These are phyloP conservation scores for Paraplagusia blochii DNA, from an alignment of 2,113 vertebrate species.

Conservation along the genomic window DNA sequence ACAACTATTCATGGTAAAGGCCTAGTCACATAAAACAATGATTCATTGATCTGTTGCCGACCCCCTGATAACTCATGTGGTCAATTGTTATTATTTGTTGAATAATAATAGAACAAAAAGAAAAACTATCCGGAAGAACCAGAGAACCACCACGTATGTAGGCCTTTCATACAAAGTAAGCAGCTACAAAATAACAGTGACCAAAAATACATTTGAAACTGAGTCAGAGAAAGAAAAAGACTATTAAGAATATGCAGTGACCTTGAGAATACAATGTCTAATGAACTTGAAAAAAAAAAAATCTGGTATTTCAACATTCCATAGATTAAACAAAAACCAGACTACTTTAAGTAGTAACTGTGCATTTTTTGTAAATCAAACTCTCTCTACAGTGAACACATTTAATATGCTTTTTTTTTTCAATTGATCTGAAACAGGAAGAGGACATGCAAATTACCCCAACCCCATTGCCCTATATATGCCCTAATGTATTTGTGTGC, in stretches of 20 bases:
- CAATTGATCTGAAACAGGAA: slow-evolving; percentile 7
- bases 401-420: slow-evolving; percentile 9
- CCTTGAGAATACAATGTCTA: slow-evolving; percentile 36
- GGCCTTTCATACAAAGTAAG: background rate
- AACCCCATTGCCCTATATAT: slow-evolving; percentile 67
- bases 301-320: too few species aligned
- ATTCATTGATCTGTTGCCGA: slow-evolving; percentile 35
- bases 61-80: slow-evolving; percentile 9
- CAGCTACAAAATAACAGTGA: background rate
- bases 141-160: background rate
- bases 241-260: slow-evolving; percentile 20
- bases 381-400: slow-evolving; percentile 6
- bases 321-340: too few species aligned
- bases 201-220: background rate
- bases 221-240: too few species aligned
- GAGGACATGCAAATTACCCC: slow-evolving; percentile 42
- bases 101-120: background rate
- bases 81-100: slow-evolving; percentile 31
- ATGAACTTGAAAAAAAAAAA: too few species aligned
- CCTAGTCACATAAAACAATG: slow-evolving; percentile 20
- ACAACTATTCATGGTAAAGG: slow-evolving; percentile 8
- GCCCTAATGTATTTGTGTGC: slow-evolving; percentile 49
- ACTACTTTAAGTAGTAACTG: slow-evolving; percentile 7
- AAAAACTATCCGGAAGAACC: background rate
- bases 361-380: slow-evolving; percentile 12